Conservation (phyloP, 2,113 vertebrate genomes). For the Chaetodon auriga region DNA sequence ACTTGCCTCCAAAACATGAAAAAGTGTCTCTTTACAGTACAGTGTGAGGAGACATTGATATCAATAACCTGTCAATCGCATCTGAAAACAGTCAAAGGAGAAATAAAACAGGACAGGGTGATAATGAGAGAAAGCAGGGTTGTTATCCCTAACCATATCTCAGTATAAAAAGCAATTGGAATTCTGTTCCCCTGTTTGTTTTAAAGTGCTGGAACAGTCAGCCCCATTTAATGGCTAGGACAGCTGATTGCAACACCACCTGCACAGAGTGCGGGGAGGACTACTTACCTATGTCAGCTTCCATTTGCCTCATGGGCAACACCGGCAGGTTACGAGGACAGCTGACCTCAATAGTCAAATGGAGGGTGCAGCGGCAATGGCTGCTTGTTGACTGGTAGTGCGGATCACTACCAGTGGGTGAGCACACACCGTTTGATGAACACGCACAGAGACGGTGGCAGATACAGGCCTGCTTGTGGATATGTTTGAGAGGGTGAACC, state of each 20-base stretch:
- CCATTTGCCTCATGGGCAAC: slow-evolving; percentile 61
- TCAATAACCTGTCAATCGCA: slow-evolving; percentile 20
- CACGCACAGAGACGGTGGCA: slow-evolving; percentile 32
- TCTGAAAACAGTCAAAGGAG: slow-evolving; percentile 12
- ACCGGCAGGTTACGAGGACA: slow-evolving; percentile 40
- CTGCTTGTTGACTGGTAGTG: slow-evolving; percentile 59
- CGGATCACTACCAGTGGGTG: slow-evolving; percentile 58
- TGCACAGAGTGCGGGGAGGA: slow-evolving; percentile 44
- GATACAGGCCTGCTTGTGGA: slow-evolving; percentile 49
- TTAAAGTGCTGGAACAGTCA: slow-evolving; percentile 55
- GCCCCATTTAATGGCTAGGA: slow-evolving; percentile 59
- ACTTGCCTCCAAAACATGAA: slow-evolving; percentile 1
- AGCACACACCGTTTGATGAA: slow-evolving; percentile 61
- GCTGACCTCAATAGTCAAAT: slow-evolving; percentile 69
- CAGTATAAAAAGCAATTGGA: slow-evolving; percentile 58
- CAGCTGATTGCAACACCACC: slow-evolving; percentile 66
- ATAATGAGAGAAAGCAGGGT: slow-evolving; percentile 39
- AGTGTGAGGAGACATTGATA: slow-evolving; percentile 30
- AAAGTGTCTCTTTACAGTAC: not conserved
- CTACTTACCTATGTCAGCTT: slow-evolving; percentile 69
- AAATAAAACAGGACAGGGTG: not conserved
- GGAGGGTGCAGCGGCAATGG: slow-evolving; percentile 34
- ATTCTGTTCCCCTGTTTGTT: slow-evolving; percentile 58
- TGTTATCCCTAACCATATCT: slow-evolving; percentile 23
- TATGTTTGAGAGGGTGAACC: slow-evolving; percentile 67